These are phyloP conservation scores for Microcebus murinus DNA, from an alignment of 2,113 vertebrate genomes.

Conservation along the genomic window DNA sequence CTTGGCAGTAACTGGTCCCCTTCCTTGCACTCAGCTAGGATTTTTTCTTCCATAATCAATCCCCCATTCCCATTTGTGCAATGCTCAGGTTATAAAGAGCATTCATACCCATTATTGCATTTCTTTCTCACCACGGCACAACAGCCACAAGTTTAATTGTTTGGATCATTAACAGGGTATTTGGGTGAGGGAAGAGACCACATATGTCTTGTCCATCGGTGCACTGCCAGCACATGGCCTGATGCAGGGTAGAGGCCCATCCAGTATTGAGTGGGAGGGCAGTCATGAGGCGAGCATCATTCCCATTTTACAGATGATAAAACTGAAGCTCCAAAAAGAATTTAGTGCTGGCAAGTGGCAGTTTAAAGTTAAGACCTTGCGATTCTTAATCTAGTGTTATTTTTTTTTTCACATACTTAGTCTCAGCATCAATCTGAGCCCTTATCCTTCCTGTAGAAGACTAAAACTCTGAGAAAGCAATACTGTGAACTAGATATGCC, in stretches of 20 bases:
- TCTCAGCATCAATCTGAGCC: not conserved
- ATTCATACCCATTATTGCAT: not conserved
- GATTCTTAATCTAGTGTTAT: not conserved
- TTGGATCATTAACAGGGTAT: not conserved
- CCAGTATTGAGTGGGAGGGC: not conserved
- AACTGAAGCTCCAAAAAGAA: not conserved
- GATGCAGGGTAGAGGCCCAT: not conserved
- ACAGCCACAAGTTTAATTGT: not conserved
- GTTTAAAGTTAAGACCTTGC: not conserved
- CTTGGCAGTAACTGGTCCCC: not conserved
- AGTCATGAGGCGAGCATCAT: not conserved
- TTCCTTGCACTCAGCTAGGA: not conserved
- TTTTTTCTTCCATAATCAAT: not conserved
- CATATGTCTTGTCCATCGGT: rapidly evolving
- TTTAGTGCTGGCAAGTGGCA: not conserved
- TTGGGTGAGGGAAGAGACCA: not conserved
- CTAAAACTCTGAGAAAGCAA: not conserved
- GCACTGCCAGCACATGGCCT: rapidly evolving
- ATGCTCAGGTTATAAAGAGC: not conserved
- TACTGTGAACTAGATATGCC: not conserved
- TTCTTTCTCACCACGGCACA: not conserved
- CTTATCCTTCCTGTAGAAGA: not conserved
- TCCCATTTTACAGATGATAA: not conserved
- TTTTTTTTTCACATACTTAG: not conserved
- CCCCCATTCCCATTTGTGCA: not conserved